These are phyloP conservation scores for Scaptomyza parva DNA, from an alignment of 2,888 invertebrate genomes.

Conservation along the genomic window DNA sequence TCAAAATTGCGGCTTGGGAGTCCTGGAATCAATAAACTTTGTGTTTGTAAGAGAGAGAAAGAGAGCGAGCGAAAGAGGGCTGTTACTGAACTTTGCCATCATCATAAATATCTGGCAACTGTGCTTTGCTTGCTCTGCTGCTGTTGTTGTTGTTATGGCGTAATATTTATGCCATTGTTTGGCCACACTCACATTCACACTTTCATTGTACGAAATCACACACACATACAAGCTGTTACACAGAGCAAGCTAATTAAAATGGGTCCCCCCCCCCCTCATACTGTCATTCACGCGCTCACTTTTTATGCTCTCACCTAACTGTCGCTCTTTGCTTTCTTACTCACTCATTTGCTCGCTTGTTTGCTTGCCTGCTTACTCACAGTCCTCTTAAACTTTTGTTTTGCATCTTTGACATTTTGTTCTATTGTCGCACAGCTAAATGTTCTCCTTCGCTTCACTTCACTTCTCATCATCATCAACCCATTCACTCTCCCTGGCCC, in stretches of 20 bases:
- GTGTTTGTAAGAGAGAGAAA: conserved; percentile 4
- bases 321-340: conserved; percentile 2
- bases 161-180: conserved; percentile 60
- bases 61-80: conserved; percentile 35
- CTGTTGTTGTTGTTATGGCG: conserved; percentile 38
- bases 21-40: conserved; percentile 60
- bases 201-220: conserved; percentile 9
- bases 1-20: conserved; percentile 40
- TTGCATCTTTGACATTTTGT: conserved; percentile 64
- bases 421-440: conserved; percentile 41
- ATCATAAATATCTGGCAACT: conserved; percentile 33
- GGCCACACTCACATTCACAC: conserved; percentile 22
- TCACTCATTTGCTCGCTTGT: neutral
- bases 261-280: neutral
- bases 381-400: conserved; percentile 33
- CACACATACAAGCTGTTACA: conserved; percentile 6
- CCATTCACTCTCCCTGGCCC: neutral
- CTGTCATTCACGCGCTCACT: conserved; percentile 30
- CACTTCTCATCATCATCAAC: too few relatives aligned
- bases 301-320: conserved; percentile 17
- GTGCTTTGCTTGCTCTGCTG: conserved; percentile 19
- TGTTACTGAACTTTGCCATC: conserved; percentile 43
- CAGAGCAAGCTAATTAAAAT: conserved; percentile 66
- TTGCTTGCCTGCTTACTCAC: neutral
- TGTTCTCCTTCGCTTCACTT: neutral